Percentiles rank a stretch among this genome's conserved stretches.
These are phyloP conservation scores for Tetrapedia diversipes DNA, from an alignment of 2,888 invertebrate genomes.

Conservation along the genomic window DNA sequence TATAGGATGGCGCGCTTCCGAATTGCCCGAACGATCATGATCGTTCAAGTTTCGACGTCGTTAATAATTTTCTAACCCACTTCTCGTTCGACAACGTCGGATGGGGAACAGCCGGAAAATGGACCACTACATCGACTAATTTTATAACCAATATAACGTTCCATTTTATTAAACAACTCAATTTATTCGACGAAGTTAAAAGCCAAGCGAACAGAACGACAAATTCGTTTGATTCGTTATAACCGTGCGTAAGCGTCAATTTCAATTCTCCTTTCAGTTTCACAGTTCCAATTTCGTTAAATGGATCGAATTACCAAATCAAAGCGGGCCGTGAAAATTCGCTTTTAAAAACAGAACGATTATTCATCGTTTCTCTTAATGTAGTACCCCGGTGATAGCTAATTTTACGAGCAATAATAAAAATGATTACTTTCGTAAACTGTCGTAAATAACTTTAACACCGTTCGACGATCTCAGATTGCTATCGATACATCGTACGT, in stretches of 20 bases:
- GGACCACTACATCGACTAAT: not conserved
- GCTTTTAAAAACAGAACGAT: too few species aligned
- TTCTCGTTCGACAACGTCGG: not conserved
- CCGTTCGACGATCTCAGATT: too few species aligned
- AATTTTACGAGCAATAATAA: not conserved
- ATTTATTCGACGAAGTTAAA: too few species aligned
- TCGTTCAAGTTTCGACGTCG: constrained; percentile 18
- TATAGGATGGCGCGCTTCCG: constrained; percentile 21
- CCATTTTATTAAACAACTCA: too few species aligned
- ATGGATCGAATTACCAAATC: too few species aligned
- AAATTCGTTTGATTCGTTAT: too few species aligned
- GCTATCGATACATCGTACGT: not conserved
- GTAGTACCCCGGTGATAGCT: too few species aligned
- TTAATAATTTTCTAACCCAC: not conserved
- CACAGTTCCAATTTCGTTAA: too few species aligned
- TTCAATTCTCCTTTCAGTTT: too few species aligned
- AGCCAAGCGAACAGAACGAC: not conserved
- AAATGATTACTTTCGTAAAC: not conserved
- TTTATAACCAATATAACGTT: too few species aligned
- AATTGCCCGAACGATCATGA: constrained; percentile 14
- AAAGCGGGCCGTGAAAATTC: too few species aligned
- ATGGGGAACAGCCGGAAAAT: not conserved
- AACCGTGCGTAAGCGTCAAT: too few species aligned
- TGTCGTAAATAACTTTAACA: not conserved
- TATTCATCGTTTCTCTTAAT: not conserved